phyloP scores from a whole-genome alignment of 2,113 vertebrate species.

The Loxodonta africana region DNA sequence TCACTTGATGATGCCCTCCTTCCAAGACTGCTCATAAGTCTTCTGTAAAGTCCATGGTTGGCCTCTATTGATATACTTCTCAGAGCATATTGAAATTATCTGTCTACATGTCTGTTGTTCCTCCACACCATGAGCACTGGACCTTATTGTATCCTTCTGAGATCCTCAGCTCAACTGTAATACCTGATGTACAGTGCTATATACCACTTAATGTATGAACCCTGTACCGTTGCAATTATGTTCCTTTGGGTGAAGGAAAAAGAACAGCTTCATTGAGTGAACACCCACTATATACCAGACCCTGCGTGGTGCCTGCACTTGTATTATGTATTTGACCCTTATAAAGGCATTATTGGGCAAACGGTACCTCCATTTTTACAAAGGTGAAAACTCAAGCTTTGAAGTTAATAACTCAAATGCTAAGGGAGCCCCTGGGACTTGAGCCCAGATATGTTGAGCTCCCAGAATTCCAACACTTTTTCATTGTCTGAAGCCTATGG shows the following conservation, averaged over 20 bases:
- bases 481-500: background rate
- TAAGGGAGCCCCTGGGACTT: background rate
- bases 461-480: background rate
- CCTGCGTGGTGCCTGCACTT: background rate
- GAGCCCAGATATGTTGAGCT: background rate
- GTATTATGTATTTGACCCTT: background rate
- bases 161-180: background rate
- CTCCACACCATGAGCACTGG: background rate
- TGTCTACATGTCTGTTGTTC: background rate
- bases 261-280: background rate
- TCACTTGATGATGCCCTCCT: background rate
- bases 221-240: background rate
- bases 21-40: background rate
- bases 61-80: background rate
- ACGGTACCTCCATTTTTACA: background rate
- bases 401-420: background rate
- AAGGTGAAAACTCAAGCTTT: conserved; percentile 4
- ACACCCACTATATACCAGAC: background rate
- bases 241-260: background rate
- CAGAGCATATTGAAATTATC: background rate
- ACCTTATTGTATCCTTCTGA: background rate
- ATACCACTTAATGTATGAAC: background rate
- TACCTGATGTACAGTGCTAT: background rate
- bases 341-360: background rate
- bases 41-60: background rate